Evolutionary conservation across 2,797 vertebrate species (phyloP).

Genomic region (Ambastaia sidthimunki): DNA sequence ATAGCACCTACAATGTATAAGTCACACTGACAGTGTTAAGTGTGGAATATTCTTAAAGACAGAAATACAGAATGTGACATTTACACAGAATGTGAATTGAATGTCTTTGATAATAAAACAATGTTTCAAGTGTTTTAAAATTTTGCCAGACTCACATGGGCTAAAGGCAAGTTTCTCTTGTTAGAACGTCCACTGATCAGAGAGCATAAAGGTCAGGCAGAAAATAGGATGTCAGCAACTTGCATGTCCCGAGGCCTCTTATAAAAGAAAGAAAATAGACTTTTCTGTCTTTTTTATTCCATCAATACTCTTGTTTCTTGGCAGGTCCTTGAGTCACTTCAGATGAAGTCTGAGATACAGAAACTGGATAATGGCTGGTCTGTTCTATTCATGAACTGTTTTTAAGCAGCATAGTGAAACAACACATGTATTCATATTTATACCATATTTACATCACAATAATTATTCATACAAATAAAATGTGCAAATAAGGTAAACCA

Average conservation of each 20-base stretch:
- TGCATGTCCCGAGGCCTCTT: slow-evolving; percentile 39
- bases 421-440: neutral
- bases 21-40: slow-evolving; percentile 9
- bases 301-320: slow-evolving; percentile 35
- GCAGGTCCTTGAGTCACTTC: slow-evolving; percentile 19
- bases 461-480: neutral
- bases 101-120: slow-evolving; percentile 21
- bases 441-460: neutral
- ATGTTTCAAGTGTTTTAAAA: slow-evolving; percentile 1
- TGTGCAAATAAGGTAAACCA: neutral
- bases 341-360: slow-evolving; percentile 8
- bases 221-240: slow-evolving; percentile 41
- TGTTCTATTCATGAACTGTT: neutral
- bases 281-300: slow-evolving; percentile 42
- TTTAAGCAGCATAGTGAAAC: neutral
- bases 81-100: neutral
- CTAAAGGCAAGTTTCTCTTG: slow-evolving; percentile 16
- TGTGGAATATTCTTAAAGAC: neutral
- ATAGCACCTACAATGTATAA: slow-evolving; percentile 4
- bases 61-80: no score
- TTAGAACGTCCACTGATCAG: slow-evolving; percentile 4
- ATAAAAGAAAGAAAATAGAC: slow-evolving; percentile 46
- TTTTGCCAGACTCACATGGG: neutral
- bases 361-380: neutral
- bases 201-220: slow-evolving; percentile 44